Evolutionary conservation across 2,888 invertebrate genomes (phyloP), one percentile per base, ranked within the genome.

Genomic region (Ischnus inquisitorius): DNA sequence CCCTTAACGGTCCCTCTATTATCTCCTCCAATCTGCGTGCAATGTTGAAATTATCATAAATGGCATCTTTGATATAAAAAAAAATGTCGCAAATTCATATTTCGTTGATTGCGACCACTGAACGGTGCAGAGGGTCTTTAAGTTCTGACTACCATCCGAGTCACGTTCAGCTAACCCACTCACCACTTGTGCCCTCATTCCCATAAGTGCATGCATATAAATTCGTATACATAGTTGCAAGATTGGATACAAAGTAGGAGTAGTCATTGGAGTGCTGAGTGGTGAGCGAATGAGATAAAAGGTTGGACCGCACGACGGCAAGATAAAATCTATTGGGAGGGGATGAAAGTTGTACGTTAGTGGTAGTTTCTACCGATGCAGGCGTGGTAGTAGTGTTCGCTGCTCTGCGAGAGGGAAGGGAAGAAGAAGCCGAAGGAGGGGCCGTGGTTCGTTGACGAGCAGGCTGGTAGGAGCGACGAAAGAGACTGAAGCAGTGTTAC

Each of bases 401-500:
- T 62, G 28, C 43, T 16, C 34, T 57, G 65, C 25, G 39, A 62
- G 41, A 62, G 48, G 81, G 64, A 68, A 74, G 77, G 77, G 28
- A 22, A 51, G 76, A 71, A 67, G 78, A 69, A 41, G 74, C 5
- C 19, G 39, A 5, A 54, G 28, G 64, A 68, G 78, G 62, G 71
- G 71, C 46, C 41, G 43, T 16, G 28, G 41, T 60, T 28, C 34
- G 39, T 34, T 16, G 34, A 10, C 12, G 72, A 14, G 22, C 46
- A 41, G 65, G 65, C 41, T n/a, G 34, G 43, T 22, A 16, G 39
- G 48, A 62, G 34, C 68, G 28, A 51, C 62, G 48, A 54, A 34
- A 46, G 48, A 54, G 41, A 46, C 74, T 22, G 78, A 60, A 75
- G 51, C 69, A 78, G 77, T 69, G 74, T 69, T 83, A 85, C 85